phyloP scores from a whole-genome alignment of 2,113 vertebrate genomes.

The Dicrurus megarhynchus region DNA sequence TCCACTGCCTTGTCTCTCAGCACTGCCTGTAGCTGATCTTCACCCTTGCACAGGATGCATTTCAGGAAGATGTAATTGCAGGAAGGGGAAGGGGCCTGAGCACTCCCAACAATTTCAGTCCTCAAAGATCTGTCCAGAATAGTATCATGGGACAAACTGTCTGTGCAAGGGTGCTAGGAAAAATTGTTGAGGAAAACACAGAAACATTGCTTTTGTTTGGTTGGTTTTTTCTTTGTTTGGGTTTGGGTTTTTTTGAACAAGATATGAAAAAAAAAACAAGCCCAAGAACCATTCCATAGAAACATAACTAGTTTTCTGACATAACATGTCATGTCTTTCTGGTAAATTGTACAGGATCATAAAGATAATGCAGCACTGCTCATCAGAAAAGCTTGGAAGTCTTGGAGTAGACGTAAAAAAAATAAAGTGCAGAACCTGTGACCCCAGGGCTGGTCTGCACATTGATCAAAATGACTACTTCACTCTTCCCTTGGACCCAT shows the following conservation, averaged over 20 bases:
- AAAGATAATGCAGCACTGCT: not conserved
- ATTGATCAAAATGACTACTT: not conserved
- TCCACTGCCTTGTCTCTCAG: not conserved
- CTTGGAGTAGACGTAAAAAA: not conserved
- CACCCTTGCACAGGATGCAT: constrained; percentile 45
- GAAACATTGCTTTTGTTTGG: not conserved
- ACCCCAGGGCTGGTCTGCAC: not conserved
- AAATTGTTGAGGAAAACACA: not conserved
- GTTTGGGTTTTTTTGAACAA: not conserved
- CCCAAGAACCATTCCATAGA: not conserved
- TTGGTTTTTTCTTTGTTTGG: not conserved
- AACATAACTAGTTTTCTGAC: not conserved
- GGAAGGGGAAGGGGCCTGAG: constrained; percentile 28
- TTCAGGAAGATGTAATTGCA: constrained; percentile 33
- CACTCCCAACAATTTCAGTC: not conserved
- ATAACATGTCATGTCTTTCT: rapidly evolving
- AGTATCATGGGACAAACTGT: not conserved
- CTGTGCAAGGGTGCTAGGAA: not conserved
- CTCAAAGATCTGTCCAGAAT: not conserved
- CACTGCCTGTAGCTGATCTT: not conserved
- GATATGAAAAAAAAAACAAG: not conserved
- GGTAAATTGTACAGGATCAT: not conserved
- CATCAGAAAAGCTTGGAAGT: not conserved
- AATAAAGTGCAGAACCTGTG: not conserved
- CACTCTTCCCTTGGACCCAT: not conserved